These are phyloP conservation scores for Adineta ricciae DNA, from an alignment of 2,888 invertebrate genomes.

Conservation along the genomic window DNA sequence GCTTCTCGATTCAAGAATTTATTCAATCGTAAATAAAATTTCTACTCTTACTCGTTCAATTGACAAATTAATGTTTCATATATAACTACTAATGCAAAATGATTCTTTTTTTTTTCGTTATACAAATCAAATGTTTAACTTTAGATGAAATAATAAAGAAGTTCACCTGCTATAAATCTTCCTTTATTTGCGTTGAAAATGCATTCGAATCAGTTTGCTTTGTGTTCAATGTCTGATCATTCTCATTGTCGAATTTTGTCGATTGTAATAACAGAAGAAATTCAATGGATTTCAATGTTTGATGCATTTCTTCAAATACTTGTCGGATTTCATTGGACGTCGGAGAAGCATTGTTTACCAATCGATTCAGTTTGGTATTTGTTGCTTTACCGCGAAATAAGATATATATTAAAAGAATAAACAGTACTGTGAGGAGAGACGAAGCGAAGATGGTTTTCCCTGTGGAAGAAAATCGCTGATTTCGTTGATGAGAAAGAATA, in stretches of 20 bases:
- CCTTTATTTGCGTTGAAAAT: not conserved
- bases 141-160: not conserved
- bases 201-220: not conserved
- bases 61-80: not conserved
- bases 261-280: not conserved
- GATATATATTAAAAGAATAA: not conserved
- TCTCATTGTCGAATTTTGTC: not conserved
- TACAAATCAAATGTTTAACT: not conserved
- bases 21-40: constrained; percentile 12
- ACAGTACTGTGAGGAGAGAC: not conserved
- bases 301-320: not conserved
- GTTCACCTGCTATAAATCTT: not conserved
- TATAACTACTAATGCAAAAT: not conserved
- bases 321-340: not conserved
- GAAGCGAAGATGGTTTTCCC: not conserved
- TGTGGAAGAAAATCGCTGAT: not conserved
- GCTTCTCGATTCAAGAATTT: constrained; percentile 8
- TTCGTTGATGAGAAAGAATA: not conserved
- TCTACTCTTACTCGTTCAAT: not conserved
- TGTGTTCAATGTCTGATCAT: too few species aligned
- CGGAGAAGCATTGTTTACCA: not conserved
- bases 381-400: not conserved
- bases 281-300: not conserved
- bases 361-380: not conserved
- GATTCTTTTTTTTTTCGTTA: not conserved